A percentile compares a stretch with the other conserved stretches of the same genome.
Conservation (phyloP, 30 jellyfish, hydroid and myxozoan species). For the Aurelia sp. region DNA sequence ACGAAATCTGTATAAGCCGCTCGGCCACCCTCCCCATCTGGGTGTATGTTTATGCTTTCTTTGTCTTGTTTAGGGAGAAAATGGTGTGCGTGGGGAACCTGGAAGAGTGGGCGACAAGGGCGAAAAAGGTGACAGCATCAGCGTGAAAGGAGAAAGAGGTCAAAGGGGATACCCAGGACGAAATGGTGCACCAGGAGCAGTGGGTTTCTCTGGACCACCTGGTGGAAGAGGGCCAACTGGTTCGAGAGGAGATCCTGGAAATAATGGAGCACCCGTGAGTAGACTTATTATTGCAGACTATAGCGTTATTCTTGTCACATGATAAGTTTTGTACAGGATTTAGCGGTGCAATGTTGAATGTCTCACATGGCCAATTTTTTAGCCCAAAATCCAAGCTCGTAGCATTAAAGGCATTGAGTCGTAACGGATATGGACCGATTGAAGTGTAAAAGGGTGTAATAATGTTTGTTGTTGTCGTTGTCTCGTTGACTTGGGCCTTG, state of each 20-base stretch:
- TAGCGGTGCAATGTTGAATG: no score
- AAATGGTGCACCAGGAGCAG: not conserved
- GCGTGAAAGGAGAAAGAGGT: constrained; percentile 77
- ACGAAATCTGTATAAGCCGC: no score
- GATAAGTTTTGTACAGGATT: no score
- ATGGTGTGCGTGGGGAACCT: constrained; percentile 51
- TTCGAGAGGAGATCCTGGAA: constrained; percentile 86
- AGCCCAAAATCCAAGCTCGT: no score
- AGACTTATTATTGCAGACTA: not conserved
- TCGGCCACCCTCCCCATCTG: not conserved
- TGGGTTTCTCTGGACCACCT: not conserved
- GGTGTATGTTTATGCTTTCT: not conserved
- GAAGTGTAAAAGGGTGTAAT: no score
- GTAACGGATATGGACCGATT: no score
- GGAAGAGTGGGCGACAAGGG: constrained; percentile 78
- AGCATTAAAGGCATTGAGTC: no score
- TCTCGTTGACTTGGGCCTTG: no score
- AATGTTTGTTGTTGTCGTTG: no score
- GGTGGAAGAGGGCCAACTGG: constrained; percentile 96
- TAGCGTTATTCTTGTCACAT: no score
- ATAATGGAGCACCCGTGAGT: constrained; percentile 63
- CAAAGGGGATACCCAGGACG: constrained; percentile 76
- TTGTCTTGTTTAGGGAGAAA: constrained; percentile 48
- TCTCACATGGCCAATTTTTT: no score
- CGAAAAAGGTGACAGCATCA: constrained; percentile 43